Conservation (phyloP, 1,140 invertebrate species). For the Mercenaria mercenaria region DNA sequence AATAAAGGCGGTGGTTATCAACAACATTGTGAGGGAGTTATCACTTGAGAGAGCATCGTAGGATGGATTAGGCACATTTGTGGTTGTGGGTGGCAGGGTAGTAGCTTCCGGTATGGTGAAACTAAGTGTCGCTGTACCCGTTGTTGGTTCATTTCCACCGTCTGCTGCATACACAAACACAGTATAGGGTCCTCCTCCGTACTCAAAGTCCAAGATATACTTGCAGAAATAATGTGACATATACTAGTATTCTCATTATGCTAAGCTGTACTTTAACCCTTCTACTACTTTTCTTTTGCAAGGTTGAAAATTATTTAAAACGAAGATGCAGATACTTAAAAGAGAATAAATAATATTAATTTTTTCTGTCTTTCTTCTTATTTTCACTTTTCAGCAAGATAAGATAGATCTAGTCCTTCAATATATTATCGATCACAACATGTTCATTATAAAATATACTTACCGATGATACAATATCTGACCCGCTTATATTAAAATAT, state of each 20-base stretch:
- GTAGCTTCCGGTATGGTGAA: slow-evolving; percentile 36
- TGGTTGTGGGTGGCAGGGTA: slow-evolving; percentile 6
- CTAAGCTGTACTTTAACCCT: too few relatives aligned
- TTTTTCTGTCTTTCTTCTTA: too few relatives aligned
- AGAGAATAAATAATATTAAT: too few relatives aligned
- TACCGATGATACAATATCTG: not conserved
- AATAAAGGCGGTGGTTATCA: not conserved
- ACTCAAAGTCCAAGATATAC: not conserved
- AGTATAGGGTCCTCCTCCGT: slow-evolving; percentile 1
- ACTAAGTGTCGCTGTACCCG: not conserved
- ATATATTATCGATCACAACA: too few relatives aligned
- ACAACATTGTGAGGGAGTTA: not conserved
- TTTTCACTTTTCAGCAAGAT: too few relatives aligned
- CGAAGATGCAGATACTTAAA: too few relatives aligned
- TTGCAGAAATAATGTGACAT: not conserved
- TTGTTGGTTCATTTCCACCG: not conserved
- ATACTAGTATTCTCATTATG: too few relatives aligned
- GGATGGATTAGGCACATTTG: not conserved
- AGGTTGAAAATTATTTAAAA: too few relatives aligned
- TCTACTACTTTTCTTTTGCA: too few relatives aligned
- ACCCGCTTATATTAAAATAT: not conserved
- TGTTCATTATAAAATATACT: too few relatives aligned
- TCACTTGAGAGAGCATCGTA: slow-evolving; percentile 5
- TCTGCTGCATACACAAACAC: not conserved
- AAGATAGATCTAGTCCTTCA: too few relatives aligned